Evolutionary conservation across 2,888 invertebrate species (phyloP), one percentile per base, ranked within the genome.

Genomic region (Cremastinae sp.): DNA sequence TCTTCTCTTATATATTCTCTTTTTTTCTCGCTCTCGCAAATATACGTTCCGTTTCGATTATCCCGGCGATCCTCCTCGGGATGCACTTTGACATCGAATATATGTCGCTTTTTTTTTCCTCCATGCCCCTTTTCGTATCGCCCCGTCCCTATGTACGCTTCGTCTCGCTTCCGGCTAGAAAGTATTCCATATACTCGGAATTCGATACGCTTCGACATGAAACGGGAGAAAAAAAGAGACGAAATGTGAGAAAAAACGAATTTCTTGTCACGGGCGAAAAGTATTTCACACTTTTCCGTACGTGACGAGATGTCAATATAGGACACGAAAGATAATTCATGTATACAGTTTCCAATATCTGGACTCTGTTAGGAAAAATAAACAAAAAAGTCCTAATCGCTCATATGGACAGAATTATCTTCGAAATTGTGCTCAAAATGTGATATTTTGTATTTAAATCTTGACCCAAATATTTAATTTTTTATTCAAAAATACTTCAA

Each of bases 111-210:
- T 38, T 51, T 38, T 16, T 36, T 28, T 69, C 62, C 22, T 59
- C 59, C 62, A 34, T 36, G 58, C 64, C 71, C 70, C 38, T 65
- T 41, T 45, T 43, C 36, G 16, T 8, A 16, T 51, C 41, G 18
- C 41, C 34, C 20, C 16, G 18, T 41, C 43, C 58, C 22, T 45
- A 18, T 20, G 8, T 38, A 36, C 28, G 16, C 18, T 18, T n/a
- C 18, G 14, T 20, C 38, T 36, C 56, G 34, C 68, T 62, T 72
- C 62, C 61, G 61, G 68, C 54, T 68, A 68, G 71, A 72, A 75
- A 62, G 75, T 72, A 66, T 45, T 70, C 66, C n/a, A n/a, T 62
- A 66, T 58, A 66, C 56, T 62, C 18, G 65, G 45, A 45, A 22
- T 45, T 58, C 49, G 51, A 75, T 38, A 68, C 22, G 34, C 34